phyloP scores from a whole-genome alignment of 2,888 invertebrate species.

The Helobdella robusta region DNA sequence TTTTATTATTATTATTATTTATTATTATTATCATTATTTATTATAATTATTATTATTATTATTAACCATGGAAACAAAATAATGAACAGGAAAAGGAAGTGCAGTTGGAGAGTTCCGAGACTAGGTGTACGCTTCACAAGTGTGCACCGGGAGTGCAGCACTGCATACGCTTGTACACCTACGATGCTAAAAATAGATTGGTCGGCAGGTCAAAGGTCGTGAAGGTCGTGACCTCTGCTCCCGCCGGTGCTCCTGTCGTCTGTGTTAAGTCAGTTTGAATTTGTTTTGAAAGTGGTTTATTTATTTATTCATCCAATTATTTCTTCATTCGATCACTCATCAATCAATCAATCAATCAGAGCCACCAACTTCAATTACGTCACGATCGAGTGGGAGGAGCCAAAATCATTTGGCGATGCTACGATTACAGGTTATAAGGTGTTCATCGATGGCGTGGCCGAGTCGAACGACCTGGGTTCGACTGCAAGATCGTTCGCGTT shows the following conservation, averaged over 20 bases:
- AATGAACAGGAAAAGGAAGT: slow-evolving; percentile 49
- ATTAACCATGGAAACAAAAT: no score
- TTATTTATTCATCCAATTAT: no score
- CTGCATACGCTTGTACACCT: slow-evolving; percentile 43
- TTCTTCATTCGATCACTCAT: no score
- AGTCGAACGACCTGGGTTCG: slow-evolving; percentile 39
- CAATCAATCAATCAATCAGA: slow-evolving; percentile 30
- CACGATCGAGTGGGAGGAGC: slow-evolving; percentile 49
- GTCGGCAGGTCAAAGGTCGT: slow-evolving; percentile 45
- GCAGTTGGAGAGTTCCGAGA: slow-evolving; percentile 42
- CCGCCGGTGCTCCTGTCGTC: slow-evolving; percentile 47
- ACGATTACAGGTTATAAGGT: slow-evolving; percentile 48
- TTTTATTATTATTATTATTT: no score
- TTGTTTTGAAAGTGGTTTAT: no score
- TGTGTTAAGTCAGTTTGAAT: slow-evolving; percentile 38
- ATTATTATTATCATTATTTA: no score
- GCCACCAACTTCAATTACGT: slow-evolving; percentile 50
- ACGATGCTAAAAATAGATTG: slow-evolving; percentile 40
- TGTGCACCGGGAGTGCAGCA: slow-evolving; percentile 48
- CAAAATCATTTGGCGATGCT: slow-evolving; percentile 46
- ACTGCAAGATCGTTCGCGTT: slow-evolving; percentile 41
- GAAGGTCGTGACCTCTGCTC: slow-evolving; percentile 47
- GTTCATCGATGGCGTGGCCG: slow-evolving; percentile 48
- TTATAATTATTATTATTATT: no score
- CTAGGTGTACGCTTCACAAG: slow-evolving; percentile 47